phyloP scores from a whole-genome alignment of 2,888 invertebrate genomes.

The Stenolophus ochropezus region DNA sequence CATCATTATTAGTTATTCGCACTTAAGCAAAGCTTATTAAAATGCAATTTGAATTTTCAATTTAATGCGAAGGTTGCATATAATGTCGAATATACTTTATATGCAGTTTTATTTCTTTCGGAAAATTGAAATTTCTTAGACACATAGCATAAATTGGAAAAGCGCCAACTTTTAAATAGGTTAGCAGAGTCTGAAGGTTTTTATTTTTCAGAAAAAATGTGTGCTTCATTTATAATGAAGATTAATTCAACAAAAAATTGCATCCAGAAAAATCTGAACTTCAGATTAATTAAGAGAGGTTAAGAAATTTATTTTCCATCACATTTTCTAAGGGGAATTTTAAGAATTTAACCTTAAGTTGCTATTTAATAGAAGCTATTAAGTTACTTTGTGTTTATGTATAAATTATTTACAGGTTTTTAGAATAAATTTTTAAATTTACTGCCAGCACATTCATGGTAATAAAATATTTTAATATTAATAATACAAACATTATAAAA shows the following conservation, averaged over 20 bases:
- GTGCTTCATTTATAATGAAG: constrained; percentile 24
- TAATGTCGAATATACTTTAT: neutral
- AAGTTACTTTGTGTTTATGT: neutral
- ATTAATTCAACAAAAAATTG: constrained; percentile 14
- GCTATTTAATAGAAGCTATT: neutral
- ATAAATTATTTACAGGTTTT: neutral
- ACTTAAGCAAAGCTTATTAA: neutral
- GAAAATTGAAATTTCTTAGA: constrained; percentile 32
- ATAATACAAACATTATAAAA: too few species aligned
- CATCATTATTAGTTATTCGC: neutral
- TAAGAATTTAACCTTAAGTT: neutral
- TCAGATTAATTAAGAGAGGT: neutral
- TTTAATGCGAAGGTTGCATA: constrained; percentile 6
- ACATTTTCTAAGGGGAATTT: neutral
- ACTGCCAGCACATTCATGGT: too few species aligned
- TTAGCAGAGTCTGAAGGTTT: neutral
- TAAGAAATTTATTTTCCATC: constrained; percentile 18
- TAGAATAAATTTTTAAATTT: too few species aligned
- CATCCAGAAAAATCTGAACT: neutral
- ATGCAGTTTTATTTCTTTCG: constrained; percentile 29
- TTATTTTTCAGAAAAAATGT: neutral
- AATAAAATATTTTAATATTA: too few species aligned
- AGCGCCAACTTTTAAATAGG: constrained; percentile 26
- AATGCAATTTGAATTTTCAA: constrained; percentile 23
- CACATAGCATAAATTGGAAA: constrained; percentile 28